These are phyloP conservation scores for Oreamnos americanus DNA, from an alignment of 2,113 vertebrate genomes.

Conservation along the genomic window DNA sequence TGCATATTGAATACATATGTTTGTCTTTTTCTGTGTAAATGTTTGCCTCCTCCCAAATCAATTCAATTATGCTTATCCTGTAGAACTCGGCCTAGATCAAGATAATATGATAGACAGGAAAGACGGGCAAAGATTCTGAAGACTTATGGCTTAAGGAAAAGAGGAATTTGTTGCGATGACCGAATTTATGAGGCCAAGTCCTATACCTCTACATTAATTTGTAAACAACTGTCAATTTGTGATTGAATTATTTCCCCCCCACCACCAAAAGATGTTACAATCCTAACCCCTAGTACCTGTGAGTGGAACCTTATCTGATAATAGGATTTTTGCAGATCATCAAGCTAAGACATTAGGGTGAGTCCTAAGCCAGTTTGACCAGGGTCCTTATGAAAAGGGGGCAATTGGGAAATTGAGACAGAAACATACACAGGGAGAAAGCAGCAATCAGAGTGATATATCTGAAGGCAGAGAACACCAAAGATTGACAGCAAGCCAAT, in stretches of 20 bases:
- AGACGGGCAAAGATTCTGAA: not conserved
- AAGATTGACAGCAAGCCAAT: not conserved
- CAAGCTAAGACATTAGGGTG: not conserved
- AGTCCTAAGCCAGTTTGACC: not conserved
- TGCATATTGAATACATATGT: not conserved
- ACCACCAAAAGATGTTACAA: not conserved
- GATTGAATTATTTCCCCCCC: not conserved
- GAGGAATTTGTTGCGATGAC: not conserved
- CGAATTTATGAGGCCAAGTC: not conserved
- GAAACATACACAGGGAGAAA: not conserved
- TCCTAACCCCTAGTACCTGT: not conserved
- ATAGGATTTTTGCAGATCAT: not conserved
- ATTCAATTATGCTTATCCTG: not conserved
- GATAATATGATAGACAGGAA: not conserved
- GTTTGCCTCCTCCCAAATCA: constrained; percentile 21
- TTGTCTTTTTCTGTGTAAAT: constrained; percentile 37
- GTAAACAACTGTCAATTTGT: not conserved
- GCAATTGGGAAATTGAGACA: not conserved
- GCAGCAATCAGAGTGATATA: not conserved
- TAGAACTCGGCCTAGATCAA: not conserved
- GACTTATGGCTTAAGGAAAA: not conserved
- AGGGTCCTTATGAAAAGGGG: not conserved
- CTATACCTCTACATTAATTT: not conserved
- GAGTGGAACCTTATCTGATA: not conserved
- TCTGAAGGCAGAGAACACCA: not conserved